A percentile compares a stretch with the other conserved stretches of the same genome.
Conservation (phyloP, 2,113 vertebrate genomes). For the Cochlearius cochlearius region DNA sequence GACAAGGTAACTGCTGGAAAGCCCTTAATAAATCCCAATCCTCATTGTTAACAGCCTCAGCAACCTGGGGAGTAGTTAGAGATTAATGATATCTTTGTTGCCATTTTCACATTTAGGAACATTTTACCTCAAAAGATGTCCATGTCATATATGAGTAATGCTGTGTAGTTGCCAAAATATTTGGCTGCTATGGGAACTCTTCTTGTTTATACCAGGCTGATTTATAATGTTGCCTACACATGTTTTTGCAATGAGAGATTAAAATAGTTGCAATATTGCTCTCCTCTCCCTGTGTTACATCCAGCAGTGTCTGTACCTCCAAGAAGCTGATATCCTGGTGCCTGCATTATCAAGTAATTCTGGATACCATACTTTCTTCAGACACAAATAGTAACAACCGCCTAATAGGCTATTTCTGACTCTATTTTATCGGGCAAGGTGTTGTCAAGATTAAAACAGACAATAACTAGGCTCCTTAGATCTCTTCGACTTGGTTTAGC, state of each 20-base stretch:
- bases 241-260: slow-evolving; percentile 41
- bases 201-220: slow-evolving; percentile 20
- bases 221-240: slow-evolving; percentile 29
- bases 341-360: background rate
- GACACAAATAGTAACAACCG: background rate
- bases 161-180: slow-evolving; percentile 29
- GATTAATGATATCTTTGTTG: background rate
- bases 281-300: background rate
- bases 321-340: background rate
- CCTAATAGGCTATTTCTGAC: background rate
- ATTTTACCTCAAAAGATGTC: slow-evolving; percentile 20
- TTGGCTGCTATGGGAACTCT: slow-evolving; percentile 43
- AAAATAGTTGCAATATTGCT: slow-evolving; percentile 15
- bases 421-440: background rate
- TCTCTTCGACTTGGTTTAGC: background rate
- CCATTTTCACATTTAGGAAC: background rate
- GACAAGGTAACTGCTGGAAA: background rate
- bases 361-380: background rate
- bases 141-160: background rate
- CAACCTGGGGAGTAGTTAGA: background rate
- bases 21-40: background rate
- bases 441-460: background rate
- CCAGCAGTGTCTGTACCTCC: background rate
- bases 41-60: background rate
- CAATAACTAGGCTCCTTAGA: background rate